These are phyloP conservation scores for Armadillidium nasatum DNA, from an alignment of 1,140 invertebrate genomes.

Conservation along the genomic window DNA sequence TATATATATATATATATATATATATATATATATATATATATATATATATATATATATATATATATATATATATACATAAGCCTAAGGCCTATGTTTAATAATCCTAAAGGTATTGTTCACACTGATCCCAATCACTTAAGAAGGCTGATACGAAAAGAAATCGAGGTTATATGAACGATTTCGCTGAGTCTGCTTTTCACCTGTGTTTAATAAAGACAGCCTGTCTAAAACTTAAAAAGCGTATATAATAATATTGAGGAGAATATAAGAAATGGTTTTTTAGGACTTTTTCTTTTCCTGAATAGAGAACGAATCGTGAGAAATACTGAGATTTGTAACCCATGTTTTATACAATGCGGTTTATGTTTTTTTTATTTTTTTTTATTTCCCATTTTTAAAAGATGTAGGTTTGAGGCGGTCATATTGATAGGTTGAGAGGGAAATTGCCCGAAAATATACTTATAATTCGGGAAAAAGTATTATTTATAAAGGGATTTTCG, in stretches of 20 bases:
- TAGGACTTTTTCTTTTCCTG: neutral
- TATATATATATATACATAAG: neutral
- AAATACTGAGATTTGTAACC: neutral
- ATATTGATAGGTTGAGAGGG: too few relatives aligned
- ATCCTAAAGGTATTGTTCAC: neutral
- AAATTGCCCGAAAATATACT: too few relatives aligned
- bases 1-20: constrained; percentile 14
- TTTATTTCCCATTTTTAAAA: too few relatives aligned
- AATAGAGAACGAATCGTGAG: neutral
- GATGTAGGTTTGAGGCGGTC: too few relatives aligned
- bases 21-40: neutral
- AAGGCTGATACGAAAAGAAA: neutral
- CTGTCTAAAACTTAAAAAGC: neutral
- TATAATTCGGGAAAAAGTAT: too few relatives aligned
- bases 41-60: constrained; percentile 4
- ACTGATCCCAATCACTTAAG: too few relatives aligned
- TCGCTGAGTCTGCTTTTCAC: neutral
- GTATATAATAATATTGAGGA: neutral
- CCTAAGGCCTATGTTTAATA: neutral
- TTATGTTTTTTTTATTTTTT: too few relatives aligned
- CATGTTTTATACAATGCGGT: neutral
- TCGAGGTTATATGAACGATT: neutral
- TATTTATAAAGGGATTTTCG: too few relatives aligned
- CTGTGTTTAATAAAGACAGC: neutral
- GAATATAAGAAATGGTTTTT: neutral